These are phyloP conservation scores for Okamejei kenojei DNA, from an alignment of 2,797 vertebrate species.

Conservation along the genomic window DNA sequence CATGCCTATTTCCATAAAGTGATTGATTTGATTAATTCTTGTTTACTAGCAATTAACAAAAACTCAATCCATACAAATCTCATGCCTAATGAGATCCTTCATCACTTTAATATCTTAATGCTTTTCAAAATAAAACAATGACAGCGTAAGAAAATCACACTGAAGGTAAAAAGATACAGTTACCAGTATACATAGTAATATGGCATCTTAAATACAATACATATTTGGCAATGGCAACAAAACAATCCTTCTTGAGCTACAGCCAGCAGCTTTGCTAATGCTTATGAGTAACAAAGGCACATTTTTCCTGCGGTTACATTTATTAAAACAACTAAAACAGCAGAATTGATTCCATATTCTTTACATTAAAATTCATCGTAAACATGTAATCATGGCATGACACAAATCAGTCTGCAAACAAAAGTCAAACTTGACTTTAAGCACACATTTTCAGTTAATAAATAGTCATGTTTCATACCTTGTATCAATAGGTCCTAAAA, in stretches of 20 bases:
- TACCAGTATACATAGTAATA: not conserved
- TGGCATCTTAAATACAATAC: not conserved
- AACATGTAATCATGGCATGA: not conserved
- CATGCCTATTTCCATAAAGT: too few relatives aligned
- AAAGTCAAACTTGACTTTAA: not conserved
- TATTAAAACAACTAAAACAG: not conserved
- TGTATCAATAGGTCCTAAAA: constrained; percentile 78
- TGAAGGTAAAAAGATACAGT: not conserved
- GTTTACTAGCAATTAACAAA: too few relatives aligned
- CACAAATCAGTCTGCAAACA: not conserved
- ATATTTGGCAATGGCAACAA: not conserved
- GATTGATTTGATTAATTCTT: too few relatives aligned
- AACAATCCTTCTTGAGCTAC: not conserved
- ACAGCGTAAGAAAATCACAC: not conserved
- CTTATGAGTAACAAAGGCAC: not conserved
- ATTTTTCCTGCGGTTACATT: not conserved
- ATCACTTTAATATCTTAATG: not conserved
- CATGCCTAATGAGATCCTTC: not conserved
- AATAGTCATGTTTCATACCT: constrained; percentile 59
- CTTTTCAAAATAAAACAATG: not conserved
- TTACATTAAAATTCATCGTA: not conserved
- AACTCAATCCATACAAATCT: too few relatives aligned
- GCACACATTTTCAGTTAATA: not conserved
- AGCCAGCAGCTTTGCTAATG: not conserved
- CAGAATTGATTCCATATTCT: not conserved